These are phyloP conservation scores for Erpornis zantholeuca DNA, from an alignment of 2,113 vertebrate genomes.

Conservation along the genomic window DNA sequence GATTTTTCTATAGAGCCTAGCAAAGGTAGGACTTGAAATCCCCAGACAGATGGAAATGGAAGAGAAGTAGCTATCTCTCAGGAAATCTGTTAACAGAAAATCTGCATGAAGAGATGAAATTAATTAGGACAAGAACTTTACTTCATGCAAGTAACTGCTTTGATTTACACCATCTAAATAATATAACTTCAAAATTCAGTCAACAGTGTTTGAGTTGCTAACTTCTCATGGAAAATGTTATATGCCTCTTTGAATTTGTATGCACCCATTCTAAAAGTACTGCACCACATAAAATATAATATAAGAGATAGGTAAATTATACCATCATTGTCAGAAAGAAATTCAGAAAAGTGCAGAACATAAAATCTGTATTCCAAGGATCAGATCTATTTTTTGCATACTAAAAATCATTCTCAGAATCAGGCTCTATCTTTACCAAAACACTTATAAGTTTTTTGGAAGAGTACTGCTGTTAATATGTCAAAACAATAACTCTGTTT, in stretches of 20 bases:
- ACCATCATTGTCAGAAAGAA: neutral
- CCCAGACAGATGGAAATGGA: neutral
- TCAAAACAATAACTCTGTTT: neutral
- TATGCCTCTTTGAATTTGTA: neutral
- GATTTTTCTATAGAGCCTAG: neutral
- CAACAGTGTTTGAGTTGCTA: neutral
- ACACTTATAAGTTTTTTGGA: neutral
- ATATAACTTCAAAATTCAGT: neutral
- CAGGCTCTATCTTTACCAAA: neutral
- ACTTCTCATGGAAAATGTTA: neutral
- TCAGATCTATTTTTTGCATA: neutral
- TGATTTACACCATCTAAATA: neutral
- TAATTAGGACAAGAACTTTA: neutral
- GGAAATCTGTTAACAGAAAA: neutral
- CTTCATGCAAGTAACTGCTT: neutral
- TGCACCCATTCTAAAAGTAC: neutral
- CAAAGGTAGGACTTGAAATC: neutral
- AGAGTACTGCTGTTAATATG: neutral
- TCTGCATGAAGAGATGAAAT: neutral
- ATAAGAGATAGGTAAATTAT: neutral
- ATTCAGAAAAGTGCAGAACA: neutral
- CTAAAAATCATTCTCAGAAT: neutral
- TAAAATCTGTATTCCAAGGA: neutral
- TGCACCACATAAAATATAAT: neutral
- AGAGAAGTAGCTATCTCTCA: neutral